A percentile compares a stretch with the other conserved stretches of the same genome.
These are phyloP conservation scores for Microdon myrmicae DNA, from an alignment of 2,888 invertebrate genomes.

Conservation along the genomic window DNA sequence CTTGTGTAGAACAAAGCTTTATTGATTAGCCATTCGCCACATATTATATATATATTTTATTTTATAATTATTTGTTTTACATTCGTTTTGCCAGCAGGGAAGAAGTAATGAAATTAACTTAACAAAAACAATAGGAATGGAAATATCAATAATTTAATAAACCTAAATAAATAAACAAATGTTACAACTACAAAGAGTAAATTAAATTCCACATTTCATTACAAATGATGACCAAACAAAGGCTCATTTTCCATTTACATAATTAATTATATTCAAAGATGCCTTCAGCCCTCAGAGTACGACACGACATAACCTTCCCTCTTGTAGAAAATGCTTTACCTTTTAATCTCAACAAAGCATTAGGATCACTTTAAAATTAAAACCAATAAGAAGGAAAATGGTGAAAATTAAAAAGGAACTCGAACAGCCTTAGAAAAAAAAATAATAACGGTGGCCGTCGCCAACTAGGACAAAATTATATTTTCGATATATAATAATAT, in stretches of 20 bases:
- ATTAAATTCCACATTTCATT: slow-evolving; percentile 21
- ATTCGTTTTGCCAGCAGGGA: slow-evolving; percentile 17
- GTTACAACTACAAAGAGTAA: slow-evolving; percentile 16
- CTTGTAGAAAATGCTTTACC: no score
- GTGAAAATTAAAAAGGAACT: slow-evolving; percentile 16
- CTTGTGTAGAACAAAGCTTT: slow-evolving; percentile 99
- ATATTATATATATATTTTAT: slow-evolving; percentile 34
- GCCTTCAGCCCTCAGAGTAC: no score
- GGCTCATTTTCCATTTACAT: slow-evolving; percentile 14
- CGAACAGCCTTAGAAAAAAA: neutral
- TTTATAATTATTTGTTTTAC: slow-evolving; percentile 27
- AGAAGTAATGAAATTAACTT: slow-evolving; percentile 20
- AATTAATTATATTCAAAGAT: no score
- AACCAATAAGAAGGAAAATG: slow-evolving; percentile 1
- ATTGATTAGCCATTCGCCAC: slow-evolving; percentile 78
- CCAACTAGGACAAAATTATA: slow-evolving; percentile 15
- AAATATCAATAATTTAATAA: slow-evolving; percentile 22
- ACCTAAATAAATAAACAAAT: slow-evolving; percentile 18
- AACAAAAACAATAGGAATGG: slow-evolving; percentile 31
- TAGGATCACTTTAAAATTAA: no score
- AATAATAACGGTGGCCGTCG: slow-evolving; percentile 6
- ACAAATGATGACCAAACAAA: slow-evolving; percentile 21
- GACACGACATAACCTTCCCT: no score
- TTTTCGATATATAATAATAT: slow-evolving; percentile 29
- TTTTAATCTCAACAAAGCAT: no score